A percentile compares a stretch with the other conserved stretches of the same genome.
These are phyloP conservation scores for Eugnorisma glareosa DNA, from an alignment of 2,888 invertebrate species.

Conservation along the genomic window DNA sequence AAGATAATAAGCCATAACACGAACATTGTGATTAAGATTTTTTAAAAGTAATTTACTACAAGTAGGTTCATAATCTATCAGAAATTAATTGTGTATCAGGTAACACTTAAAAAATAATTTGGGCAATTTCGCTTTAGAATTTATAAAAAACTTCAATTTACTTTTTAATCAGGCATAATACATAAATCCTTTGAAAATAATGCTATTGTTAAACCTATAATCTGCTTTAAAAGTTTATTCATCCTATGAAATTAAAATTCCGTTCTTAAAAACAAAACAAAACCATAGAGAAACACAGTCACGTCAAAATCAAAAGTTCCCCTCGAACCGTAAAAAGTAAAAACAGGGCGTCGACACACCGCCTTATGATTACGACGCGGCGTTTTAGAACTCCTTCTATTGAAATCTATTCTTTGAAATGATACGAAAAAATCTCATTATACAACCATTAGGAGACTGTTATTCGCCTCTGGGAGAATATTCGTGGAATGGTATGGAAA, in stretches of 20 bases:
- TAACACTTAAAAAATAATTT: neutral
- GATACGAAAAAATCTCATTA: conserved; percentile 71
- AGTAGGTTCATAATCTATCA: neutral
- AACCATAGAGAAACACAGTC: neutral
- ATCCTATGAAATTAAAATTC: neutral
- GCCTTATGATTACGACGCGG: conserved; percentile 61
- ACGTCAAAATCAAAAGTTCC: conserved; percentile 38
- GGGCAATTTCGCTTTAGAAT: neutral
- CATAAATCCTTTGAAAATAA: neutral
- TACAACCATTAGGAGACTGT: conserved; percentile 66
- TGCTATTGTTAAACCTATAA: neutral
- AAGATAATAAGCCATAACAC: neutral
- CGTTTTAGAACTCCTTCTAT: conserved; percentile 38
- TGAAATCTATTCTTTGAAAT: conserved; percentile 67
- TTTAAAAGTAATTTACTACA: neutral
- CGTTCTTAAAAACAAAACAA: neutral
- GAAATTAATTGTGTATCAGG: neutral
- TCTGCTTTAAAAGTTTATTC: neutral
- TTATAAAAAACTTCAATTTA: neutral
- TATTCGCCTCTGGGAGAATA: conserved; percentile 41
- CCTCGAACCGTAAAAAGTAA: conserved; percentile 45
- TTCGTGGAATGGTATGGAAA: conserved; percentile 24
- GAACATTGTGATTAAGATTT: neutral
- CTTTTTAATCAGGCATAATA: no score
- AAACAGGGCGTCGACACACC: conserved; percentile 51